phyloP scores from a whole-genome alignment of 2,797 vertebrate genomes.

The Trachurus trachurus region DNA sequence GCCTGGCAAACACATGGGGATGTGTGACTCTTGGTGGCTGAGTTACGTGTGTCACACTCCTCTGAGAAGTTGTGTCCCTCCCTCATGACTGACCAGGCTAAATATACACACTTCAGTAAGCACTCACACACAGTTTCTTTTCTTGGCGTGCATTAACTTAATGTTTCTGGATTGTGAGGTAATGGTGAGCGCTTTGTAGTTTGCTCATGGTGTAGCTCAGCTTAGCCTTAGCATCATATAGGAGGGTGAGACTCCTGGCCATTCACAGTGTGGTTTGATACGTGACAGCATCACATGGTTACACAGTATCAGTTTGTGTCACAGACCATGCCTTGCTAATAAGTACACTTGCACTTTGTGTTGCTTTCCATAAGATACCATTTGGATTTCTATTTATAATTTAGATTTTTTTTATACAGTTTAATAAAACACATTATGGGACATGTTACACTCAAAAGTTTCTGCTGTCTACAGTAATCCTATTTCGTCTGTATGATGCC shows the following conservation, averaged over 20 bases:
- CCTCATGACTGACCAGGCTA: constrained; percentile 73
- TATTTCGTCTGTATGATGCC: not conserved
- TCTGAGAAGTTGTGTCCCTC: constrained; percentile 72
- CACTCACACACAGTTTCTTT: constrained; percentile 59
- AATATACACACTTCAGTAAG: constrained; percentile 70
- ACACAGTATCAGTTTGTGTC: too few relatives aligned
- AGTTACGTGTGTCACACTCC: constrained; percentile 73
- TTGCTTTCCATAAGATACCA: not conserved
- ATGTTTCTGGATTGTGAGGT: constrained; percentile 31
- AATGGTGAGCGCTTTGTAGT: constrained; percentile 1
- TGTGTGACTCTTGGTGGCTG: constrained; percentile 77
- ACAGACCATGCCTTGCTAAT: not conserved
- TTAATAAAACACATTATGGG: not conserved
- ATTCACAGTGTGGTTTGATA: constrained; percentile 4
- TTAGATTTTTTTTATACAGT: not conserved
- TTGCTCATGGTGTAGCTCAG: constrained; percentile 13
- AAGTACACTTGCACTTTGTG: not conserved
- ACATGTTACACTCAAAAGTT: not conserved
- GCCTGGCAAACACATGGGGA: constrained; percentile 74
- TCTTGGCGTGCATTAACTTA: constrained; percentile 21
- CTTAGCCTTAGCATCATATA: constrained; percentile 1
- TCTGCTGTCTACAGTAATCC: not conserved
- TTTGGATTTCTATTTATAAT: not conserved
- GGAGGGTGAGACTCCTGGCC: not conserved
- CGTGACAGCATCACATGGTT: not conserved